These are phyloP conservation scores for Linnaemya vulpina DNA, from an alignment of 2,888 invertebrate genomes.

Conservation along the genomic window DNA sequence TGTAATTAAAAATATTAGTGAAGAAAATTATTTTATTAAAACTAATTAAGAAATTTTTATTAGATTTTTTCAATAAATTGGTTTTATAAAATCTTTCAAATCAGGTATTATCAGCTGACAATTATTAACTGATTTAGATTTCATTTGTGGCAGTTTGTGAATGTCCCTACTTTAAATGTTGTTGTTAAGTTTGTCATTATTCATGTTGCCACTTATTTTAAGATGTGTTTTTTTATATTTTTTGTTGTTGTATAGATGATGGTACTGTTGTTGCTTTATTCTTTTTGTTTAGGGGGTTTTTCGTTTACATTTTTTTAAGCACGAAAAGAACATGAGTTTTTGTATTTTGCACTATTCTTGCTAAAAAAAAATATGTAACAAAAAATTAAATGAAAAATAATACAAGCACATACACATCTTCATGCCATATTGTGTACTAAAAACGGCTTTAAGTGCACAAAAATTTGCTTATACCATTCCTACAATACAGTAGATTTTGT, in stretches of 20 bases:
- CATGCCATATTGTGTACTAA: conserved; percentile 45
- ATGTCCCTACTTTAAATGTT: conserved; percentile 3
- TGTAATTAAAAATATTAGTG: too few species aligned
- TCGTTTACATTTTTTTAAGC: conserved; percentile 41
- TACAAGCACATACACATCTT: not conserved
- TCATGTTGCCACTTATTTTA: conserved; percentile 63
- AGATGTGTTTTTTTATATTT: conserved; percentile 25
- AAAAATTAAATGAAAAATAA: too few species aligned
- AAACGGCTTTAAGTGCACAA: conserved; percentile 50
- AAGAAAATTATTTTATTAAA: too few species aligned
- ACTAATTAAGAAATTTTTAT: too few species aligned
- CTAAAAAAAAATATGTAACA: not conserved
- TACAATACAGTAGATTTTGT: conserved; percentile 11
- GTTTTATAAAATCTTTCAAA: too few species aligned
- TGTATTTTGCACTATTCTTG: conserved; percentile 9
- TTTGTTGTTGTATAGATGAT: conserved; percentile 5
- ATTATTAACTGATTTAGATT: not conserved
- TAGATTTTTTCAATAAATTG: too few species aligned
- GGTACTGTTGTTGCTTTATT: conserved; percentile 25
- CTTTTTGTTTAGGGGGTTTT: conserved; percentile 42
- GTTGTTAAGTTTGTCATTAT: conserved; percentile 43
- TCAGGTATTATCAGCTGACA: too few species aligned
- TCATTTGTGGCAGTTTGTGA: not conserved
- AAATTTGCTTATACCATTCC: not conserved
- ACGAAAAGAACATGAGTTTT: conserved; percentile 55